A percentile compares a stretch with the other conserved stretches of the same genome.
Evolutionary conservation across 1,140 invertebrate genomes (phyloP).

Genomic region (Steinernema feltiae): DNA sequence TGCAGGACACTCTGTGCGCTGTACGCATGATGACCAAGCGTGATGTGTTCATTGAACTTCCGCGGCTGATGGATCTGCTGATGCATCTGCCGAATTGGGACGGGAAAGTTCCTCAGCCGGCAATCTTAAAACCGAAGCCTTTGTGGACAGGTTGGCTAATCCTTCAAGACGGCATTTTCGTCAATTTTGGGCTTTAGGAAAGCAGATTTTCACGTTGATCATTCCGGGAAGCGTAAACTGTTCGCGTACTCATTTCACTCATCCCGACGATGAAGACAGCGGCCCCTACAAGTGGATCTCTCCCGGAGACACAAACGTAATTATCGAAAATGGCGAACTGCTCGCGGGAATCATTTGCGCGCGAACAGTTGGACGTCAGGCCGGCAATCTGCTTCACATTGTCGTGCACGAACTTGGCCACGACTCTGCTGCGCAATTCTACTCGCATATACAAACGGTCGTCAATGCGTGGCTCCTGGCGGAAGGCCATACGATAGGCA

Average conservation of each 20-base stretch:
- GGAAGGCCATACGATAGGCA: constrained; percentile 92
- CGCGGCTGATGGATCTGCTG: too few species aligned
- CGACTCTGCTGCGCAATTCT: constrained; percentile 91
- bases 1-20: too few species aligned
- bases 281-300: constrained; percentile 99
- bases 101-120: too few species aligned
- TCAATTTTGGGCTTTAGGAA: too few species aligned
- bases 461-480: constrained; percentile 96
- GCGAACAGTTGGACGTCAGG: constrained; percentile 89
- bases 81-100: too few species aligned
- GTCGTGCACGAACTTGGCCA: constrained; percentile 93
- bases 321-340: constrained; percentile 95
- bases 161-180: too few species aligned
- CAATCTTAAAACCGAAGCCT: too few species aligned
- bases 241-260: constrained; percentile 92
- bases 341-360: constrained; percentile 90
- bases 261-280: constrained; percentile 97
- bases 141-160: too few species aligned
- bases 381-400: constrained; percentile 92
- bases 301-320: constrained; percentile 92
- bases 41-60: too few species aligned
- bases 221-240: constrained; percentile 98
- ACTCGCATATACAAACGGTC: constrained; percentile 97
- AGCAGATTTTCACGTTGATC: constrained; percentile 94
- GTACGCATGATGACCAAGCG: too few species aligned